These are phyloP conservation scores for Pogonocherus hispidulus DNA, from an alignment of 2,888 invertebrate genomes.

Conservation along the genomic window DNA sequence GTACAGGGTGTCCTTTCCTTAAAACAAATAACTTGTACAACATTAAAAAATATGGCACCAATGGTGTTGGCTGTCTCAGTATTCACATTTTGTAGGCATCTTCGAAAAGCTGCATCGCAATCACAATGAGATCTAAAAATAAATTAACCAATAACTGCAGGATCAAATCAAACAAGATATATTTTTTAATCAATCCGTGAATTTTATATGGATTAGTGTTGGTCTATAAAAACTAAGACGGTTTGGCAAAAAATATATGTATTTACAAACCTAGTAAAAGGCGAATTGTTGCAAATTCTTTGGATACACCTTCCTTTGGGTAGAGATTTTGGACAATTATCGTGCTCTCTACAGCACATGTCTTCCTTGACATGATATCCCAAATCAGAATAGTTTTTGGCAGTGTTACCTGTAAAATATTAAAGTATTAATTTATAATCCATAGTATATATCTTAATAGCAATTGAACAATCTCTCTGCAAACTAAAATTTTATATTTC, in stretches of 20 bases:
- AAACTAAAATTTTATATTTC: too few relatives aligned
- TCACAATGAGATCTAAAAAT: slow-evolving; percentile 77
- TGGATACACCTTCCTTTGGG: slow-evolving; percentile 74
- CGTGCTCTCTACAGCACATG: slow-evolving; percentile 81
- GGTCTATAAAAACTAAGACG: not conserved
- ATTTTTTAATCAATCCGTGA: too few relatives aligned
- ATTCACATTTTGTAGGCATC: slow-evolving; percentile 77
- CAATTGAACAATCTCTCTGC: too few relatives aligned
- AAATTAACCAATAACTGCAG: too few relatives aligned
- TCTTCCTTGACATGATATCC: slow-evolving; percentile 77
- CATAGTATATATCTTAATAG: not conserved
- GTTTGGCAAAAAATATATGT: not conserved
- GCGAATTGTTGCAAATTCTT: slow-evolving; percentile 78
- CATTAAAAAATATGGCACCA: slow-evolving; percentile 83
- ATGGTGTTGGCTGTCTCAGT: slow-evolving; percentile 80
- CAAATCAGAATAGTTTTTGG: slow-evolving; percentile 75
- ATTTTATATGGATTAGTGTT: too few relatives aligned
- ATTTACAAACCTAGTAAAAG: slow-evolving; percentile 72
- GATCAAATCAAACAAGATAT: too few relatives aligned
- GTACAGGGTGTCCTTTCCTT: slow-evolving; percentile 76
- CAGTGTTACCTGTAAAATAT: slow-evolving; percentile 70
- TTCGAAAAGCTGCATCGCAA: slow-evolving; percentile 80
- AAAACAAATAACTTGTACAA: slow-evolving; percentile 81
- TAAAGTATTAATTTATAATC: not conserved
- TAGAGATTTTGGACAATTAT: slow-evolving; percentile 77